Base-by-base conservation (phyloP, 2,888 invertebrate species). In the Clitarchus hookeri region DNA sequence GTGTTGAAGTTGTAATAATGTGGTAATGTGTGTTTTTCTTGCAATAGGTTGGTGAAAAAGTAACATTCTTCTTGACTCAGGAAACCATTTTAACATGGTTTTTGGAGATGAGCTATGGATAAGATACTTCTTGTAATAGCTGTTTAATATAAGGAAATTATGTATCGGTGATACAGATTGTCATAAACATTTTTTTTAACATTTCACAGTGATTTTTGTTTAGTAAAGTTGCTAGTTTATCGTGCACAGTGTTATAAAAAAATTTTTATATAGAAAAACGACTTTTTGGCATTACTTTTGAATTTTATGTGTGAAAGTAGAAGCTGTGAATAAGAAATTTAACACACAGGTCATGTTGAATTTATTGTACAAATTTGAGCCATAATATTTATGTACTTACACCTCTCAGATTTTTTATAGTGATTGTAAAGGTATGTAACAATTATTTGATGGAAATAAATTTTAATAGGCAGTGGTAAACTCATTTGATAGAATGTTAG, bases 1-100 rank as follows among this genome's bases (percentile, higher is more conserved):
- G 44, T 82, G 13, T 80, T 85, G 80, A 19, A n/a, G 8, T 44
- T 80, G 13, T 85, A 80, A 83, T 85, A 65, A 65, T 65, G n/a
- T 48, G 48, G 48, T 48, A 48, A 65, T 65, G 65, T 65, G 65
- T 65, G 65, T 65, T 65, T 65, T n/a, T 65, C 65, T 65, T 65
- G 65, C 65, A 65, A 65, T 65, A 65, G 65, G 65, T 65, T 65
- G 65, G 65, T 65, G 65, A 65, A 65, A 53, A 65, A 65, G 65
- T 65, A 16, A 65, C 65, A 65, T 65, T 65, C 65, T 65, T 65
- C 65, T 65, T 65, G 65, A 65, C 65, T 65, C 65, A 65, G 65
- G 65, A 65, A 65, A 65, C 65, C 65, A 65, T 65, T 65, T 53
- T n/a, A 65, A 65, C 23, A 65, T 65, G 65, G 65, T 65, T 65